Evolutionary conservation across 2,113 vertebrate species (phyloP), one percentile per base, ranked within the genome.

Genomic region (Canis aureus): DNA sequence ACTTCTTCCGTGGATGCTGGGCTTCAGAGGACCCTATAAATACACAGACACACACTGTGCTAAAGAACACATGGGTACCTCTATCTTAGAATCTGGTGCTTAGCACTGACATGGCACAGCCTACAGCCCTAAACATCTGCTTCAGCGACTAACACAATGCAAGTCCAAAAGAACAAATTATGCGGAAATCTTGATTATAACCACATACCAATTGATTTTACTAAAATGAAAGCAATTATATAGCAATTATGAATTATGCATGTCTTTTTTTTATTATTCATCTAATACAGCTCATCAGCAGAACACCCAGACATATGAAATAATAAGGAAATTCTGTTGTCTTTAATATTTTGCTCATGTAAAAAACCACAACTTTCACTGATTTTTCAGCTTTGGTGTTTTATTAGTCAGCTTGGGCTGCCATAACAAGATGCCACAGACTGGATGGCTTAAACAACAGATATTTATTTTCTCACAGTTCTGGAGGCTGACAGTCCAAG

Each of bases 241-340:
- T 29, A 73, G 43, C 67, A 53, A 43, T 96, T 94, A 35, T 62
- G 62, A 79, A 83, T 83, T 83, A 82, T 25, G 11, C 59, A 16
- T 79, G 19, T 69, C 35, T 84, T 69, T 71, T 71, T 91, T 90
- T 76, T 92, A 76, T 87, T 94, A 57, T 49, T 53, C 29, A 94
- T 43, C 13, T 27, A 89, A 25, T 53, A 69, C 84, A 89, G 23
- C 25, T 89, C 60, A 92, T 71, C 35, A 32, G 19, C 49, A 74
- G 49, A 86, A 59, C 13, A 85, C 22, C 17, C 57, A 92, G 49
- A 59, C 10, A 67, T 94, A 32, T 20, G 23, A 38, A n/a, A n/a
- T 38, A 94, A 38, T 90, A 64, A 71, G 43, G 79, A 90, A 86
- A 88, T 96, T 91, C 59, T 94, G 3, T 78, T 94, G 69, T 57